Evolutionary conservation across 2,888 invertebrate species (phyloP).

Genomic region (Tetramorium bicarinatum): DNA sequence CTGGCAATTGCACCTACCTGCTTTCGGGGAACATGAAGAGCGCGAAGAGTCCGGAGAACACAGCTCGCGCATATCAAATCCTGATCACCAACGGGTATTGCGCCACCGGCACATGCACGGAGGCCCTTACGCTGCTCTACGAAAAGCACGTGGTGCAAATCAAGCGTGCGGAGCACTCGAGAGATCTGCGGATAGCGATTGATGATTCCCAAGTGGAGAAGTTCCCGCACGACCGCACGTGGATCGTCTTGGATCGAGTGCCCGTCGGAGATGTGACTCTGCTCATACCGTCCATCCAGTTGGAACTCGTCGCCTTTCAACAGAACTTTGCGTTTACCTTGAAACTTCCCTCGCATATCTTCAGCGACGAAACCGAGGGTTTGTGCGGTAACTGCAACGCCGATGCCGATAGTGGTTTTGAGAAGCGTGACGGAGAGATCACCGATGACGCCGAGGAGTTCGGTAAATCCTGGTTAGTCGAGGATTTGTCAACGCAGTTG

Average conservation of each 20-base stretch:
- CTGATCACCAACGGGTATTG: constrained; percentile 92
- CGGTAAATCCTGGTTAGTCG: constrained; percentile 88
- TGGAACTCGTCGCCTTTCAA: constrained; percentile 88
- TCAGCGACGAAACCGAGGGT: constrained; percentile 92
- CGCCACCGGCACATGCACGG: constrained; percentile 89
- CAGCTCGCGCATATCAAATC: constrained; percentile 88
- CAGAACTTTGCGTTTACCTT: constrained; percentile 86
- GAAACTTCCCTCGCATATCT: constrained; percentile 91
- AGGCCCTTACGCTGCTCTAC: constrained; percentile 90
- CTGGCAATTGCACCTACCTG: constrained; percentile 95
- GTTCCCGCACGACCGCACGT: constrained; percentile 88
- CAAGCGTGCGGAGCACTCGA: constrained; percentile 47
- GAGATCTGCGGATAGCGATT: constrained; percentile 86
- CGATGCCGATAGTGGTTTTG: constrained; percentile 88
- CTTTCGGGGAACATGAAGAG: constrained; percentile 89
- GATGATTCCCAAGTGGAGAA: constrained; percentile 86
- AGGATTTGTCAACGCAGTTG: constrained; percentile 62
- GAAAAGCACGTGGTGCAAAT: constrained; percentile 89
- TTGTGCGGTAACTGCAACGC: constrained; percentile 93
- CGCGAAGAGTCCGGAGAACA: constrained; percentile 67
- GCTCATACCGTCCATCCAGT: constrained; percentile 90
- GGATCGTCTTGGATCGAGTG: constrained; percentile 89
- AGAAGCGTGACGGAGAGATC: constrained; percentile 87
- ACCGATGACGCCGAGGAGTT: constrained; percentile 88
- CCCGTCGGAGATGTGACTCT: constrained; percentile 90